Percentiles rank a stretch among this genome's conserved stretches.
These are phyloP conservation scores for Autographa pulchrina DNA, from an alignment of 2,888 invertebrate species.

Conservation along the genomic window DNA sequence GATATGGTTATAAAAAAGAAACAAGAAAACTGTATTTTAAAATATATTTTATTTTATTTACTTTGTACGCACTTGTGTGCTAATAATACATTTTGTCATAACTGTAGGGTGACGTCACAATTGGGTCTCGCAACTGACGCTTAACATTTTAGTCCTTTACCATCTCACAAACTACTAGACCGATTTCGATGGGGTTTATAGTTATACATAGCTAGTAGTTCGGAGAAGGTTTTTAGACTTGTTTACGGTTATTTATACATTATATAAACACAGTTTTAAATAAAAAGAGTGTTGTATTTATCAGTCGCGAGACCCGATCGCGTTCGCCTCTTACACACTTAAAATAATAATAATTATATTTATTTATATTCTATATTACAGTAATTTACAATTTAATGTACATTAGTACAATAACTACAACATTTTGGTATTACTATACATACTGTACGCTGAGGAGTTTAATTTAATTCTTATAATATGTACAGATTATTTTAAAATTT, in stretches of 20 bases:
- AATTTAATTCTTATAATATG: neutral
- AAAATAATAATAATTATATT: conserved; percentile 42
- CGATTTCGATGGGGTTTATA: conserved; percentile 1
- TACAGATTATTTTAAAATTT: neutral
- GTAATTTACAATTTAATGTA: conserved; percentile 56
- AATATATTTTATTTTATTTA: conserved; percentile 56
- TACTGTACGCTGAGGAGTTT: neutral
- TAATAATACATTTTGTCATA: conserved; percentile 58
- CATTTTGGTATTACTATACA: conserved; percentile 33
- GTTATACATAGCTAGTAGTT: neutral
- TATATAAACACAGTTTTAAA: no score
- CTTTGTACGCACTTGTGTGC: conserved; percentile 60
- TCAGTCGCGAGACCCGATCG: conserved; percentile 17
- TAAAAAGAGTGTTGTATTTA: neutral
- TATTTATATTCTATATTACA: conserved; percentile 55
- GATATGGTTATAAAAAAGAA: neutral
- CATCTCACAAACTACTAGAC: neutral
- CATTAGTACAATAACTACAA: conserved; percentile 28
- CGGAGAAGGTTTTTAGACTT: neutral
- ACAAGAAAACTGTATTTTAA: conserved; percentile 44
- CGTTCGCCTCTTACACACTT: conserved; percentile 23
- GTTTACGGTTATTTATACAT: no score
- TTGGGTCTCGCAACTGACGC: conserved; percentile 11
- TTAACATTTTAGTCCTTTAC: neutral
- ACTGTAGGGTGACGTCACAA: conserved; percentile 21